Conservation (phyloP, 2,797 vertebrate species). For the Natrix natrix region DNA sequence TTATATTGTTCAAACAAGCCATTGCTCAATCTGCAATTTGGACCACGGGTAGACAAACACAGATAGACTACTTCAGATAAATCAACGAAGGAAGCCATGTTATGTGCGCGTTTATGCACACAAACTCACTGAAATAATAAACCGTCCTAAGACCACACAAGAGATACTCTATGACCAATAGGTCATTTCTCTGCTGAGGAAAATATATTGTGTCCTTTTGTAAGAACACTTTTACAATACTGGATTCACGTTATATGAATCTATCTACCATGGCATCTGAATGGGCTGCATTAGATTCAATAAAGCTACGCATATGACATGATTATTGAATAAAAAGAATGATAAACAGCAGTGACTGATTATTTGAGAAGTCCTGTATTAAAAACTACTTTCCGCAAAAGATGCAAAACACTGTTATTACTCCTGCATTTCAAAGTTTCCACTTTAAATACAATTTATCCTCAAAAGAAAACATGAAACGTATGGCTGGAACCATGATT, state of each 20-base stretch:
- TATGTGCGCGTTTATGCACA: background rate
- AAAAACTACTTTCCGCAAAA: background rate
- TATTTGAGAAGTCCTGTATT: constrained; percentile 43
- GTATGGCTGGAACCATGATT: constrained; percentile 49
- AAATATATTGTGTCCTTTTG: constrained; percentile 46
- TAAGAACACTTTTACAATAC: constrained; percentile 38
- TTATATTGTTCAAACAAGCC: background rate
- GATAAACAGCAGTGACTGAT: constrained; percentile 29
- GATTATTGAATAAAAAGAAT: constrained; percentile 7
- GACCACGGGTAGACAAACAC: background rate
- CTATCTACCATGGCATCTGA: constrained; percentile 25
- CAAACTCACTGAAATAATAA: background rate
- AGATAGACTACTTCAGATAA: background rate
- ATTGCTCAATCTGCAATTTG: background rate
- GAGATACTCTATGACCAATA: background rate
- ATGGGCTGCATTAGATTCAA: constrained; percentile 45
- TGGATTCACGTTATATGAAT: constrained; percentile 35
- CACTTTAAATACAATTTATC: constrained; percentile 42
- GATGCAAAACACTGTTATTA: constrained; percentile 35
- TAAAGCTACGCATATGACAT: constrained; percentile 11
- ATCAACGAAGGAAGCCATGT: constrained; percentile 32
- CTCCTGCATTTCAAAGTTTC: constrained; percentile 33
- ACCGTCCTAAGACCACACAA: background rate
- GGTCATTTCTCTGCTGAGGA: constrained; percentile 34
- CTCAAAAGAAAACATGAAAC: constrained; percentile 41